These are phyloP conservation scores for Oncorhynchus masou DNA, from an alignment of 2,113 vertebrate species.

Conservation along the genomic window DNA sequence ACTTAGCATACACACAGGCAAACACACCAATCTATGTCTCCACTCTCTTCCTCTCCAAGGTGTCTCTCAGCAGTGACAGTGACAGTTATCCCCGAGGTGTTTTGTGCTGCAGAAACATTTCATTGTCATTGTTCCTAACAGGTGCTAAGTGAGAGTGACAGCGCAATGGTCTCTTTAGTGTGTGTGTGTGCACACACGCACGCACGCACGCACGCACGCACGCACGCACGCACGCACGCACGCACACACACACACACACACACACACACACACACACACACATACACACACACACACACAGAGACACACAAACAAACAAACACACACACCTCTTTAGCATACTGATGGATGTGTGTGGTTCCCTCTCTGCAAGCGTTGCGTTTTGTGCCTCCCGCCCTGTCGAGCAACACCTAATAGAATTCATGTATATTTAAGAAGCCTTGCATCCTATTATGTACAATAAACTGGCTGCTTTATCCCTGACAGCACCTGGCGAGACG, in stretches of 20 bases:
- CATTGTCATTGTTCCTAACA: constrained; percentile 62
- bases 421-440: constrained; percentile 72
- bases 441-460: constrained; percentile 77
- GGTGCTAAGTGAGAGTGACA: constrained; percentile 65
- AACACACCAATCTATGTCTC: constrained; percentile 18
- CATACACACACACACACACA: constrained; percentile 20
- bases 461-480: constrained; percentile 78
- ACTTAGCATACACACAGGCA: background rate
- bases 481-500: constrained; percentile 69
- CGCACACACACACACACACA: constrained; percentile 7
- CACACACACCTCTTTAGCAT: constrained; percentile 63
- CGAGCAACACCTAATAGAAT: constrained; percentile 67
- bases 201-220: no score
- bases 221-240: constrained; percentile 18
- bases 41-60: constrained; percentile 27
- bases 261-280: background rate
- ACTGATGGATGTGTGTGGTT: constrained; percentile 63
- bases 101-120: constrained; percentile 57
- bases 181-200: no score
- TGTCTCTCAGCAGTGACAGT: constrained; percentile 16
- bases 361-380: constrained; percentile 42
- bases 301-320: constrained; percentile 16
- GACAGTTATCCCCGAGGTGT: constrained; percentile 64
- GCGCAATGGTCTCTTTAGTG: constrained; percentile 34
- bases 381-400: constrained; percentile 58